Conservation (phyloP, 2,113 vertebrate genomes). For the Austrofundulus limnaeus region DNA sequence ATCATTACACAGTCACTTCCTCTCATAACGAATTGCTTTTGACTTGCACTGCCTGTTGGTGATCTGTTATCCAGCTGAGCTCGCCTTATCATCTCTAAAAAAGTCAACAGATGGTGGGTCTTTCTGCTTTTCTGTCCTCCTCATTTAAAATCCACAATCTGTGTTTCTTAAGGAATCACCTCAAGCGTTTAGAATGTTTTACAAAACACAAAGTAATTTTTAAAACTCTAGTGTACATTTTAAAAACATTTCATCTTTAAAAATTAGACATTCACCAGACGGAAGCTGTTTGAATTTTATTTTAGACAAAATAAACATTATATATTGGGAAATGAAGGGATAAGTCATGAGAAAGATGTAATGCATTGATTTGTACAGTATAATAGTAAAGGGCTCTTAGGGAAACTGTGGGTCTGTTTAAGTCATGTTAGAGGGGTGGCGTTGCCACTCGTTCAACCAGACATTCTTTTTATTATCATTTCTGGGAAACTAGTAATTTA, state of each 20-base stretch:
- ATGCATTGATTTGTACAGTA: slow-evolving; percentile 60
- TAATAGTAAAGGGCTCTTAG: slow-evolving; percentile 35
- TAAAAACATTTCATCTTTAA: too few species aligned
- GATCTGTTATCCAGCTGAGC: slow-evolving; percentile 21
- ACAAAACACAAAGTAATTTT: background rate
- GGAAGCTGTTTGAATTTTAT: too few species aligned
- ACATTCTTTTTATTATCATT: slow-evolving; percentile 68
- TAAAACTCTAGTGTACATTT: too few species aligned
- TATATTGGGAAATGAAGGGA: slow-evolving; percentile 56
- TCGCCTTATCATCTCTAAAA: slow-evolving; percentile 30
- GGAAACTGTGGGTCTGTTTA: slow-evolving; percentile 56
- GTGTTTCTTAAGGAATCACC: slow-evolving; percentile 17
- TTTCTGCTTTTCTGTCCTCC: slow-evolving; percentile 44
- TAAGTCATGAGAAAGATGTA: slow-evolving; percentile 36
- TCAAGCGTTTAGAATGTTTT: background rate
- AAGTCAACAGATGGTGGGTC: slow-evolving; percentile 49
- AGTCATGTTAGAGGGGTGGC: slow-evolving; percentile 70
- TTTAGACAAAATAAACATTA: slow-evolving; percentile 65
- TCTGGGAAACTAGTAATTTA: slow-evolving; percentile 45
- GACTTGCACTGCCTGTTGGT: slow-evolving; percentile 27
- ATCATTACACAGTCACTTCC: slow-evolving; percentile 40
- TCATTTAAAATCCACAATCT: background rate
- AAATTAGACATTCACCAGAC: too few species aligned
- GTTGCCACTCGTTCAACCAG: slow-evolving; percentile 57
- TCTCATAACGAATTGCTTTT: slow-evolving; percentile 35